phyloP scores from a whole-genome alignment of 2,797 vertebrate genomes.

The Hydrophis major region DNA sequence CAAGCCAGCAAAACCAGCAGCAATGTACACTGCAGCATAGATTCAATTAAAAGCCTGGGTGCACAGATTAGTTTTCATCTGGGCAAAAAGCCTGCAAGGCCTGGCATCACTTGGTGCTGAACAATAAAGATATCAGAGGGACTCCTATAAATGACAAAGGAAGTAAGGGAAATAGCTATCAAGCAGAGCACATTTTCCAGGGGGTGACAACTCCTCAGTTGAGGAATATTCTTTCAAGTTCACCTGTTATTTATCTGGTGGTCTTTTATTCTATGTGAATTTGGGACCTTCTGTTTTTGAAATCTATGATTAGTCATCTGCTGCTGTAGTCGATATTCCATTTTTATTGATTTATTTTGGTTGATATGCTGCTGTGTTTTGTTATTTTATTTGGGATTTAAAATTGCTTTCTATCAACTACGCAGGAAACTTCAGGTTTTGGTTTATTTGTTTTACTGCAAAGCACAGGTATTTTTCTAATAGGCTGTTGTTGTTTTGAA shows the following conservation, averaged over 20 bases:
- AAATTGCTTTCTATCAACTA: background rate
- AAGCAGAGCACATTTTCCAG: background rate
- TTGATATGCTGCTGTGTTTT: background rate
- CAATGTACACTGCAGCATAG: background rate
- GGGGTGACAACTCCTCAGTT: background rate
- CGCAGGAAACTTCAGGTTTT: background rate
- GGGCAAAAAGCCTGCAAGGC: background rate
- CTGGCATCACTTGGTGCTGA: background rate
- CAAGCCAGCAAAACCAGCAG: background rate
- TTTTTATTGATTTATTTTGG: background rate
- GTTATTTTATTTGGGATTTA: background rate
- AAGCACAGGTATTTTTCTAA: background rate
- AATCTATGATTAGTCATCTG: background rate
- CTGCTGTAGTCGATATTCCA: background rate
- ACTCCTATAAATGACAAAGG: background rate
- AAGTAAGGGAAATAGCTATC: background rate
- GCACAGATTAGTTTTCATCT: background rate
- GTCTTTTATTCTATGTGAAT: background rate
- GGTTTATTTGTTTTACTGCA: background rate
- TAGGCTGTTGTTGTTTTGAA: background rate
- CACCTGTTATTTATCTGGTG: background rate
- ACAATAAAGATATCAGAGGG: background rate
- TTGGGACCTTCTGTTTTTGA: background rate
- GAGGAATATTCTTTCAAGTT: background rate
- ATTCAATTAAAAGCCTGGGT: background rate